Evolutionary conservation across 2,888 invertebrate species (phyloP).

Genomic region (Desoria tigrina): DNA sequence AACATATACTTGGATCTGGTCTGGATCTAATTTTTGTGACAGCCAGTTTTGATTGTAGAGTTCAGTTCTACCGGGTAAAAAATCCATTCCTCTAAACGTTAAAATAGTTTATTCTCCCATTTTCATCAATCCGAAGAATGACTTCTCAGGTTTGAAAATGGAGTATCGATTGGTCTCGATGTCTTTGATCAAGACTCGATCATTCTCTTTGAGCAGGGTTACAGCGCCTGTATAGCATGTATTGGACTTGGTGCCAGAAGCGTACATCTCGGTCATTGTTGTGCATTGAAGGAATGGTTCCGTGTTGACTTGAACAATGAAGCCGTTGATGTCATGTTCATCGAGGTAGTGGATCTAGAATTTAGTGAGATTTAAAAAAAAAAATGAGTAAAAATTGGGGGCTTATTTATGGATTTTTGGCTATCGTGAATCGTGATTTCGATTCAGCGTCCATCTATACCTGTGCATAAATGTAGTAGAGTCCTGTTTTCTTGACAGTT

Average conservation of each 20-base stretch:
- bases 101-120: too few species aligned
- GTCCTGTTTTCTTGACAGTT: constrained; percentile 69
- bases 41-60: too few species aligned
- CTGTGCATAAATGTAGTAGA: constrained; percentile 77
- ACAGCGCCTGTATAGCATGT: constrained; percentile 74
- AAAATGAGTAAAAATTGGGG: not conserved
- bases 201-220: constrained; percentile 66
- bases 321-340: constrained; percentile 74
- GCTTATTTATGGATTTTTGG: not conserved
- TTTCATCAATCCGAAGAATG: constrained; percentile 79
- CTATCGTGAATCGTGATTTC: too few species aligned
- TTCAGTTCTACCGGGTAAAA: too few species aligned
- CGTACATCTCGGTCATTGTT: constrained; percentile 65
- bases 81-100: too few species aligned
- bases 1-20: too few species aligned
- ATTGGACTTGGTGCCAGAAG: constrained; percentile 65
- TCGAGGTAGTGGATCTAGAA: constrained; percentile 76
- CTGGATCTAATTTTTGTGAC: too few species aligned
- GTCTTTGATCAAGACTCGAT: constrained; percentile 70
- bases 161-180: constrained; percentile 69
- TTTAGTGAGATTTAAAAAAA: constrained; percentile 23
- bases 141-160: constrained; percentile 72
- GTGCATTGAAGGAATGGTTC: constrained; percentile 73
- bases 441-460: too few species aligned
- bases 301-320: constrained; percentile 67